Percentiles rank a stretch among this genome's conserved stretches.
These are phyloP conservation scores for Plutomurus gul DNA, from an alignment of 1,140 invertebrate species.

Conservation along the genomic window DNA sequence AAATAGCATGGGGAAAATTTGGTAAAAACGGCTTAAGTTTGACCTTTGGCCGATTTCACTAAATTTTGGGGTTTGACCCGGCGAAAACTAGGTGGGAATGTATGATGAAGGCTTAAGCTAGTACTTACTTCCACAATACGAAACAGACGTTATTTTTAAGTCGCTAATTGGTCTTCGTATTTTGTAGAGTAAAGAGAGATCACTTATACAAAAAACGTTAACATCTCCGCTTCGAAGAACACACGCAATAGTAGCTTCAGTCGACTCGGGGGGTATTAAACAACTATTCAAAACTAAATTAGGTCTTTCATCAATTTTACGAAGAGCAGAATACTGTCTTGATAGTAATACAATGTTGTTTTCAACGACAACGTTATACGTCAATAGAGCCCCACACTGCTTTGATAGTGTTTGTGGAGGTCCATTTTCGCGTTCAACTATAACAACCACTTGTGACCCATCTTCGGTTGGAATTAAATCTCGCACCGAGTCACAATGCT, in stretches of 20 bases:
- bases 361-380: slow-evolving; percentile 57
- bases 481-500: slow-evolving; percentile 20
- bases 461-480: slow-evolving; percentile 36
- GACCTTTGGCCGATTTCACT: no score
- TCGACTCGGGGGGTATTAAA: slow-evolving; percentile 38
- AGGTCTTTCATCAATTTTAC: slow-evolving; percentile 31
- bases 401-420: neutral
- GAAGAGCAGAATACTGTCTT: slow-evolving; percentile 54
- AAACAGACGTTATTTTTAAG: slow-evolving; percentile 43
- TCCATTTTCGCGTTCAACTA: neutral
- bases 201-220: slow-evolving; percentile 34
- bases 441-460: slow-evolving; percentile 29
- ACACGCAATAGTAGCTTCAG: slow-evolving; percentile 31
- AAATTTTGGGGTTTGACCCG: no score
- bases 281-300: slow-evolving; percentile 32
- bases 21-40: no score
- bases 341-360: slow-evolving; percentile 55
- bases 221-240: slow-evolving; percentile 40
- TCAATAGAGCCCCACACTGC: slow-evolving; percentile 56
- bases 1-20: no score
- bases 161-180: slow-evolving; percentile 55
- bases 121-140: slow-evolving; percentile 52
- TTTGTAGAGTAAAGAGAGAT: slow-evolving; percentile 60
- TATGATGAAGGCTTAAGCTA: slow-evolving; percentile 54
- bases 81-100: no score